These are phyloP conservation scores for Schrankia costaestrigalis DNA, from an alignment of 2,888 invertebrate species.

Conservation along the genomic window DNA sequence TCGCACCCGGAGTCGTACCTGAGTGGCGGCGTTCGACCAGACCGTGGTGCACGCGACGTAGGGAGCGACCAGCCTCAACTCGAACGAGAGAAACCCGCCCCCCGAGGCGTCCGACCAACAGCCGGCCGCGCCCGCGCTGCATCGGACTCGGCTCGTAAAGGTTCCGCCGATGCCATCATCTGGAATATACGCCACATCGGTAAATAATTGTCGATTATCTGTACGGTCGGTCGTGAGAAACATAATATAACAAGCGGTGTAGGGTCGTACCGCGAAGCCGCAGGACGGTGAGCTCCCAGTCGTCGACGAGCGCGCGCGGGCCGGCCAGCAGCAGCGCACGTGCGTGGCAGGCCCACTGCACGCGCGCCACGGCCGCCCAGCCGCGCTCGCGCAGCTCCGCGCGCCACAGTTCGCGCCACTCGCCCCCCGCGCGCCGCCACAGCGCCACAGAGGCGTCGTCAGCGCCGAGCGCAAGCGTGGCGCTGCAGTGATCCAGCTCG, in stretches of 20 bases:
- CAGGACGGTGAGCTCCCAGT: slow-evolving; percentile 53
- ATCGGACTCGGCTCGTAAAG: slow-evolving; percentile 43
- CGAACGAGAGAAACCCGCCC: slow-evolving; percentile 49
- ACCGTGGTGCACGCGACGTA: slow-evolving; percentile 49
- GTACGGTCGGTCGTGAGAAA: no score
- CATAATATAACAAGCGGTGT: no score
- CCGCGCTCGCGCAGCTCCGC: slow-evolving; percentile 31
- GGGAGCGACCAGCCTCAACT: slow-evolving; percentile 45
- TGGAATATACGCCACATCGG: not conserved
- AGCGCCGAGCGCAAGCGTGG: slow-evolving; percentile 17
- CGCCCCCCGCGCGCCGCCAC: slow-evolving; percentile 31
- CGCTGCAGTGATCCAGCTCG: slow-evolving; percentile 11
- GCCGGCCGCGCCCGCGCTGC: slow-evolving; percentile 46
- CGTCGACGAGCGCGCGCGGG: slow-evolving; percentile 44
- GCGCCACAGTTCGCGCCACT: slow-evolving; percentile 21
- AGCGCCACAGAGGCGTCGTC: slow-evolving; percentile 30
- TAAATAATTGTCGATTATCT: no score
- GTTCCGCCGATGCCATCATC: slow-evolving; percentile 32
- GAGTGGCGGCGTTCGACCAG: slow-evolving; percentile 58
- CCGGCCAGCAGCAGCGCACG: slow-evolving; percentile 52
- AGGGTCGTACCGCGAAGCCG: slow-evolving; percentile 27
- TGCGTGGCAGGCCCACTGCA: slow-evolving; percentile 32
- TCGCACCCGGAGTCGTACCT: slow-evolving; percentile 36
- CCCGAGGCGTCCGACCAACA: slow-evolving; percentile 43
- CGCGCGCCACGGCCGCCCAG: slow-evolving; percentile 39